Conservation (phyloP, 2,113 vertebrate genomes). For the Sorex araneus region DNA sequence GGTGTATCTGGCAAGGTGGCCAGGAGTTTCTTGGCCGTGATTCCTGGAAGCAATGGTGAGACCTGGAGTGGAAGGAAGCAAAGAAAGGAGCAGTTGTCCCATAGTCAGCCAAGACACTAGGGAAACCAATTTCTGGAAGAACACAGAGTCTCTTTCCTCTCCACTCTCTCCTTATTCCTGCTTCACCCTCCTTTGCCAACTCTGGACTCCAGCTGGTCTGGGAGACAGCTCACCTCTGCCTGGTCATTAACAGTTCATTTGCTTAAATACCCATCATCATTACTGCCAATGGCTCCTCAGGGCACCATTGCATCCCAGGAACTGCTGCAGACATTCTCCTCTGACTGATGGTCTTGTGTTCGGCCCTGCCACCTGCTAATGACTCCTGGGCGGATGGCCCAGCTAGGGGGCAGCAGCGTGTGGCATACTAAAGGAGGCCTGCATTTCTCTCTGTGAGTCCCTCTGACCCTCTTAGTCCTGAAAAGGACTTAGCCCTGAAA, state of each 20-base stretch:
- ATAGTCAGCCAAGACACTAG: not conserved
- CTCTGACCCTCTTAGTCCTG: constrained; percentile 68
- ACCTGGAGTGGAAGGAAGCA: not conserved
- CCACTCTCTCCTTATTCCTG: constrained; percentile 75
- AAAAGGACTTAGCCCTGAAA: constrained; percentile 35
- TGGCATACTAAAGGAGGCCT: constrained; percentile 46
- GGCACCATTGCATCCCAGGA: constrained; percentile 87
- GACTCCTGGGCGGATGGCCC: constrained; percentile 86
- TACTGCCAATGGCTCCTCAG: constrained; percentile 88
- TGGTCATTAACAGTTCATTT: constrained; percentile 92
- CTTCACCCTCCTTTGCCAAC: constrained; percentile 80
- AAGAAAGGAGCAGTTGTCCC: not conserved
- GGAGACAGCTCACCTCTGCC: constrained; percentile 90
- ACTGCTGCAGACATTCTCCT: constrained; percentile 87
- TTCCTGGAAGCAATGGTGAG: not conserved
- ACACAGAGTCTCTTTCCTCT: constrained; percentile 67
- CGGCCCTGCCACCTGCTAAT: constrained; percentile 88
- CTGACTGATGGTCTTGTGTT: constrained; percentile 86
- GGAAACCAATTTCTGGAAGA: constrained; percentile 28
- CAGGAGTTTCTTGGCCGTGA: not conserved
- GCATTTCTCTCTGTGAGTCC: constrained; percentile 62
- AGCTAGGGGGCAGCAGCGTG: constrained; percentile 61
- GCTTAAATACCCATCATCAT: constrained; percentile 91
- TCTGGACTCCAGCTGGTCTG: constrained; percentile 89
- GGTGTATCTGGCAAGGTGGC: not conserved